Conservation (phyloP, 1,140 invertebrate genomes). For the Megathymus violae region DNA sequence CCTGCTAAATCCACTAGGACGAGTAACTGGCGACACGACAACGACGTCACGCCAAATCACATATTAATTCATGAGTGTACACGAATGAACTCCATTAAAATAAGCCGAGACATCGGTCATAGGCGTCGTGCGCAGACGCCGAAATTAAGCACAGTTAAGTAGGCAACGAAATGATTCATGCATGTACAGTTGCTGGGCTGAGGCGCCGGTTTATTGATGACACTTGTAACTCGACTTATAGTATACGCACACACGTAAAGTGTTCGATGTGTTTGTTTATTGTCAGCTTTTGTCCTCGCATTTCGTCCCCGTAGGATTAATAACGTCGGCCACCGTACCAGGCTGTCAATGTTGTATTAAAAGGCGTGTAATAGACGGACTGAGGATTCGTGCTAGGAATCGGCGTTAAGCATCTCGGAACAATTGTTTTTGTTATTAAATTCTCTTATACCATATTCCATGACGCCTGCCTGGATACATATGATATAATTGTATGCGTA, state of each 20-base stretch:
- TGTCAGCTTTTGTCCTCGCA: not conserved
- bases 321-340: too few relatives aligned
- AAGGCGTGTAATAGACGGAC: too few relatives aligned
- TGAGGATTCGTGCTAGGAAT: too few relatives aligned
- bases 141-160: conserved; percentile 43
- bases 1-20: conserved; percentile 9
- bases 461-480: too few relatives aligned
- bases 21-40: conserved; percentile 14
- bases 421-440: too few relatives aligned
- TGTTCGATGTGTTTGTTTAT: conserved; percentile 15
- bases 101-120: conserved; percentile 44
- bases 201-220: conserved; percentile 51
- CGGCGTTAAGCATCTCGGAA: too few relatives aligned
- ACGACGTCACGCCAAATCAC: conserved; percentile 8
- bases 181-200: conserved; percentile 33
- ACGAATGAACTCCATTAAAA: conserved; percentile 43
- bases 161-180: conserved; percentile 53
- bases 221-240: too few relatives aligned
- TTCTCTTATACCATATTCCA: too few relatives aligned
- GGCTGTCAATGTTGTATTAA: too few relatives aligned
- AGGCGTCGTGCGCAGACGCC: conserved; percentile 45
- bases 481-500: too few relatives aligned
- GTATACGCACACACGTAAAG: conserved; percentile 20
- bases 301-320: too few relatives aligned
- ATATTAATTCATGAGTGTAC: conserved; percentile 40